phyloP scores from a whole-genome alignment of 2,113 vertebrate species.

The Symphodus melops region DNA sequence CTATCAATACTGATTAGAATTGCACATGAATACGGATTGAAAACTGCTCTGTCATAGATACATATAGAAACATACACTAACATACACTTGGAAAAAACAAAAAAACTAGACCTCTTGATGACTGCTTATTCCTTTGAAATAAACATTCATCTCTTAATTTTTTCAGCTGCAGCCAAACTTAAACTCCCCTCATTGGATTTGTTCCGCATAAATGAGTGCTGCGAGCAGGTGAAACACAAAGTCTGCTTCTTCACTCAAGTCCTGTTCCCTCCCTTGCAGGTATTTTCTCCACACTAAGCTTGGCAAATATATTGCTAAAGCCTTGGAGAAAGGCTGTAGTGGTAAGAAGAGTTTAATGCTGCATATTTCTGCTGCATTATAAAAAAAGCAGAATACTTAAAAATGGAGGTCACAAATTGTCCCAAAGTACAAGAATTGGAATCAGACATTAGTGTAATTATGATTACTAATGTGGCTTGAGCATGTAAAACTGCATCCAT shows the following conservation, averaged over 20 bases:
- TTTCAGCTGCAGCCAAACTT: not conserved
- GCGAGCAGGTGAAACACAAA: conserved; percentile 45
- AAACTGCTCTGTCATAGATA: no score
- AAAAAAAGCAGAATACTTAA: conserved; percentile 5
- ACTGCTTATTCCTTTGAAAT: not conserved
- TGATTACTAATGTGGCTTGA: conserved; percentile 3
- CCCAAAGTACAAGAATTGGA: conserved; percentile 12
- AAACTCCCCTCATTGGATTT: conserved; percentile 30
- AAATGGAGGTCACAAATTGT: conserved; percentile 16
- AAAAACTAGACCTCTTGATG: not conserved
- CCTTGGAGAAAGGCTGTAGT: conserved; percentile 15
- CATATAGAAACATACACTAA: no score
- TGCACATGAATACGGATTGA: no score
- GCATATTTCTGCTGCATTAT: conserved; percentile 5
- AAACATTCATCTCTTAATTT: not conserved
- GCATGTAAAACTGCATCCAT: conserved; percentile 5
- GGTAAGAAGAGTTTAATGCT: conserved; percentile 18
- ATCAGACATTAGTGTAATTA: conserved; percentile 13
- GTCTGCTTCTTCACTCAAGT: conserved; percentile 11
- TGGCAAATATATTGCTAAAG: conserved; percentile 28
- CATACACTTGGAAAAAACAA: no score
- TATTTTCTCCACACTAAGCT: conserved; percentile 45
- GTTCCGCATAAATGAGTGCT: conserved; percentile 48
- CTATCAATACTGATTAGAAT: no score
- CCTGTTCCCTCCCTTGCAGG: conserved; percentile 1